A percentile compares a stretch with the other conserved stretches of the same genome.
phyloP scores from a whole-genome alignment of 1,140 invertebrate species.

The Papilio helenus region DNA sequence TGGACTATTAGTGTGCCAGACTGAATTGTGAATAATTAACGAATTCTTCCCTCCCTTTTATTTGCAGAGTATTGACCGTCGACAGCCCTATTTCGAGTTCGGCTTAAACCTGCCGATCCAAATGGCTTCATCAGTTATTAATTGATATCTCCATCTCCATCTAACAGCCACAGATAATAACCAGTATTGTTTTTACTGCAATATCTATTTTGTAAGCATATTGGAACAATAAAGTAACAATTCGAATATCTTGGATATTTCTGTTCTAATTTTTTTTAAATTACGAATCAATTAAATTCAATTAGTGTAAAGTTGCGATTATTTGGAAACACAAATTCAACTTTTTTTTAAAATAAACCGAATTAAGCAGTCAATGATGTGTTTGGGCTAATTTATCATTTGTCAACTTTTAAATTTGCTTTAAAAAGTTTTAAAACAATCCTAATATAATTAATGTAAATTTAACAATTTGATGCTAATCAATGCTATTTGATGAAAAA shows the following conservation, averaged over 20 bases:
- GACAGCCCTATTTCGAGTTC: constrained; percentile 26
- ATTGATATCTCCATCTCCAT: constrained; percentile 23
- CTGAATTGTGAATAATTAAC: neutral
- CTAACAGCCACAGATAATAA: neutral
- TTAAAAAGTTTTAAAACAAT: too few relatives aligned
- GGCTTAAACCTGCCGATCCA: constrained; percentile 20
- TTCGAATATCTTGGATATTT: neutral
- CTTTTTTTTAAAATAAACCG: too few relatives aligned
- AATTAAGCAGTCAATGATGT: too few relatives aligned
- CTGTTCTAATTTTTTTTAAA: neutral
- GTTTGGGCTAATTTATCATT: too few relatives aligned
- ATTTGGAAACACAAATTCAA: too few relatives aligned
- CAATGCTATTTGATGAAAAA: neutral
- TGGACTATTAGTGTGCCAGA: too few relatives aligned
- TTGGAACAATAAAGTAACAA: neutral
- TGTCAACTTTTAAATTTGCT: too few relatives aligned
- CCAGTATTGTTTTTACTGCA: neutral
- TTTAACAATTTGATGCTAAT: neutral
- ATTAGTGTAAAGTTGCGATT: too few relatives aligned
- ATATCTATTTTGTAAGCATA: neutral
- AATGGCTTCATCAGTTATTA: constrained; percentile 37
- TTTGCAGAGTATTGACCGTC: neutral
- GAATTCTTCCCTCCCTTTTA: neutral
- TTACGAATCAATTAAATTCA: too few relatives aligned
- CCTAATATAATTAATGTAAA: too few relatives aligned